These are phyloP conservation scores for Melanotaenia pygmaea DNA, from an alignment of 2,797 vertebrate species.

Conservation along the genomic window DNA sequence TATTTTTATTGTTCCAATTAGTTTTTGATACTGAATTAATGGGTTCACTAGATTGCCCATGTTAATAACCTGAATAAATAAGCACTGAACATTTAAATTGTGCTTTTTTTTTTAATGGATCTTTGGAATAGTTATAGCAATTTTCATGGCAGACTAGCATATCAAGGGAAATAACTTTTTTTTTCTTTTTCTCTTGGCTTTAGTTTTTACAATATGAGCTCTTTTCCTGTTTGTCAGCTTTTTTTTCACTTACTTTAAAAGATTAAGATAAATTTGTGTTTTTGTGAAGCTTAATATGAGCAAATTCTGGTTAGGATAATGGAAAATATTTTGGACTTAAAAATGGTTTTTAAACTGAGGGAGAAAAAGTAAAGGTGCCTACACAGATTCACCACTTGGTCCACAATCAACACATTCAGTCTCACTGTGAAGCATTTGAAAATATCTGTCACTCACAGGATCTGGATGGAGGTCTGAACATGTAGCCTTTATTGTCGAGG, in stretches of 20 bases:
- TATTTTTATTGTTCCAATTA: too few species aligned
- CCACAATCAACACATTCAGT: background rate
- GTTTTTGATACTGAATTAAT: background rate
- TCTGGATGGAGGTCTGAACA: slow-evolving; percentile 91
- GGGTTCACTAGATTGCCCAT: too few species aligned
- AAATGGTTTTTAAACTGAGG: background rate
- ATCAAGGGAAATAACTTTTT: background rate
- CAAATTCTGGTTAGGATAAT: background rate
- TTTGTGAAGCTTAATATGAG: background rate
- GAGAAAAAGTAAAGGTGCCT: background rate
- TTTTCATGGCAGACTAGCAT: background rate
- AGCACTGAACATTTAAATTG: background rate
- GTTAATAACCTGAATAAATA: too few species aligned
- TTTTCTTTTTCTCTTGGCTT: background rate
- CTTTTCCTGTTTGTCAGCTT: background rate
- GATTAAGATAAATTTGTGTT: background rate
- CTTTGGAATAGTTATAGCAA: background rate
- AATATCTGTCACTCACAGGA: slow-evolving; percentile 82
- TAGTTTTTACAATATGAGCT: background rate
- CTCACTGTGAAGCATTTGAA: background rate
- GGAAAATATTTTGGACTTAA: background rate
- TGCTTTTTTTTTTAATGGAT: background rate
- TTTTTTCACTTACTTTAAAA: background rate
- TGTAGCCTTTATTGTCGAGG: slow-evolving; percentile 95
- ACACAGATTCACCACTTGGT: background rate